Conservation (phyloP, 2,888 invertebrate species). For the Pinctada fucata region DNA sequence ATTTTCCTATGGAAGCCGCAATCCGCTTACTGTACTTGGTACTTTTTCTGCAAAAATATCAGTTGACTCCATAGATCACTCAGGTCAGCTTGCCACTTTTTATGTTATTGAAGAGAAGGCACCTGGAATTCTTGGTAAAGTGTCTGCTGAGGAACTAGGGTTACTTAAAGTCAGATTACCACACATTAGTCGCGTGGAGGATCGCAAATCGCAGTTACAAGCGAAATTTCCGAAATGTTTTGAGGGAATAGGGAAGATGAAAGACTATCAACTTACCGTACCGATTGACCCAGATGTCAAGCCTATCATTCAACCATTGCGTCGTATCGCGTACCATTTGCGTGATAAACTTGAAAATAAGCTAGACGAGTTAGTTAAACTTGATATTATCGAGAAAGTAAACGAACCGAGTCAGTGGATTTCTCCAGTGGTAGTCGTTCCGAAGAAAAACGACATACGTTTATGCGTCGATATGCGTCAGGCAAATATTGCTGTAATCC, state of each 20-base stretch:
- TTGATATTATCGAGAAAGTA: too few species aligned
- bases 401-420: too few species aligned
- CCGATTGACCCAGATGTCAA: background rate
- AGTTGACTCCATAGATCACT: too few species aligned
- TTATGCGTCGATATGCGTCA: slow-evolving; percentile 35
- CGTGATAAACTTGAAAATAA: background rate
- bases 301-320: background rate
- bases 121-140: slow-evolving; percentile 26
- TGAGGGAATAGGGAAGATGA: slow-evolving; percentile 3
- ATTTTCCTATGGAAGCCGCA: slow-evolving; percentile 24
- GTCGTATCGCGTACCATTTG: background rate
- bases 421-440: too few species aligned
- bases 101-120: slow-evolving; percentile 33
- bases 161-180: slow-evolving; percentile 9
- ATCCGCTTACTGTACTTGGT: slow-evolving; percentile 27
- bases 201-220: background rate
- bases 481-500: slow-evolving; percentile 1
- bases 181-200: slow-evolving; percentile 5
- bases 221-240: slow-evolving; percentile 2
- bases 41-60: slow-evolving; percentile 24
- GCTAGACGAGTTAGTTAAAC: too few species aligned
- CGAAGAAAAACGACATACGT: too few species aligned
- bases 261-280: background rate
- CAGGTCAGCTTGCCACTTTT: slow-evolving; percentile 24
- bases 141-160: slow-evolving; percentile 20